A percentile compares a stretch with the other conserved stretches of the same genome.
These are phyloP conservation scores for Chrosomus eos DNA, from an alignment of 2,797 vertebrate species.

Conservation along the genomic window DNA sequence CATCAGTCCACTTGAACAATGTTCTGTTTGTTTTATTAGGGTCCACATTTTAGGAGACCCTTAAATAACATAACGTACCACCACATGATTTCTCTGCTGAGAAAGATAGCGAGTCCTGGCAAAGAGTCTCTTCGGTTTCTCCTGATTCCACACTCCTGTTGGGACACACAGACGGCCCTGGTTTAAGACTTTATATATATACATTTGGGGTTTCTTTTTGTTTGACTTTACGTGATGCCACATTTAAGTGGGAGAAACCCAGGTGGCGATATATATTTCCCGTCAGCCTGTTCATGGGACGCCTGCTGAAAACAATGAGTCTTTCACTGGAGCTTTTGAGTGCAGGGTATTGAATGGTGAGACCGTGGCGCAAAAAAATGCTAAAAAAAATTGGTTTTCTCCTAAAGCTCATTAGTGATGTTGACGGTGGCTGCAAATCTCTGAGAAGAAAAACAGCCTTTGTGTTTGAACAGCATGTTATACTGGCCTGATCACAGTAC, in stretches of 20 bases:
- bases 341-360: background rate
- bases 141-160: conserved; percentile 63
- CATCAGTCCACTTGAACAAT: background rate
- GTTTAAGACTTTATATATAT: background rate
- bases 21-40: background rate
- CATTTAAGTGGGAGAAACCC: background rate
- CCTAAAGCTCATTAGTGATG: conserved; percentile 12
- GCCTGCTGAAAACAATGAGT: background rate
- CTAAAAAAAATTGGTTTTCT: conserved; percentile 7
- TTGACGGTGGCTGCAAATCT: background rate
- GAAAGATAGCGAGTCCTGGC: conserved; percentile 67
- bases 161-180: background rate
- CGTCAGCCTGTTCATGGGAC: background rate
- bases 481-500: background rate
- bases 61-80: conserved; percentile 62
- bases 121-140: conserved; percentile 70
- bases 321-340: conserved; percentile 17
- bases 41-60: background rate
- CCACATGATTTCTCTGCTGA: conserved; percentile 52
- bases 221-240: background rate
- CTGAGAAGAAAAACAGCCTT: conserved; percentile 6
- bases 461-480: background rate
- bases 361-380: conserved; percentile 1
- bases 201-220: background rate
- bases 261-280: background rate